These are phyloP conservation scores for Dipus sagitta DNA, from an alignment of 2,797 vertebrate genomes.

Conservation along the genomic window DNA sequence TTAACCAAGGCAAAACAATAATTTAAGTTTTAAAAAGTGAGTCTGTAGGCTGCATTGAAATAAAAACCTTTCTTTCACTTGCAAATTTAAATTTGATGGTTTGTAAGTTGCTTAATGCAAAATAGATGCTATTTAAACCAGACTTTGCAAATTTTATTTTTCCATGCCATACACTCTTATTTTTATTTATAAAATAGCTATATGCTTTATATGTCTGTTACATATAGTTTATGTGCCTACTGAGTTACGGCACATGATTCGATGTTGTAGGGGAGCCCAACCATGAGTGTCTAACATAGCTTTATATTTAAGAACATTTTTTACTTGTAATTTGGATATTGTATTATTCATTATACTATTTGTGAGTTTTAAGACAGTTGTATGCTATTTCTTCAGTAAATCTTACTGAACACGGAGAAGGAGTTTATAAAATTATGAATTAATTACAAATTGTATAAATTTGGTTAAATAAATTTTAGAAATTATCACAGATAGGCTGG, in stretches of 20 bases:
- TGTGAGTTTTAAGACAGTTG: background rate
- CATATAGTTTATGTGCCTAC: background rate
- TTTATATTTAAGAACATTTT: background rate
- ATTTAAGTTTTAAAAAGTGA: slow-evolving; percentile 75
- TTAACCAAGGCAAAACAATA: slow-evolving; percentile 49
- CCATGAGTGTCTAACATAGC: background rate
- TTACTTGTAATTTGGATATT: background rate
- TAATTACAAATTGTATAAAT: background rate
- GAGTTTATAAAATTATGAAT: background rate
- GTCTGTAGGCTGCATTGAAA: slow-evolving; percentile 15
- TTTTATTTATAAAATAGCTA: background rate
- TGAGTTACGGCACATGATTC: background rate
- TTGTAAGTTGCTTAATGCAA: slow-evolving; percentile 31
- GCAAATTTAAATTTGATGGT: slow-evolving; percentile 53
- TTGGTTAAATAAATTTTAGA: background rate
- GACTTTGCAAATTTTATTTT: background rate
- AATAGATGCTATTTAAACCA: background rate
- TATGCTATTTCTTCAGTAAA: background rate
- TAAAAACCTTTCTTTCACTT: slow-evolving; percentile 53
- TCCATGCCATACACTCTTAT: background rate
- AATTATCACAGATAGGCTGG: background rate
- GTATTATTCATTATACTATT: background rate
- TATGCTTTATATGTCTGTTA: background rate
- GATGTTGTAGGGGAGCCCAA: background rate
- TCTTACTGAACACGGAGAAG: background rate